Evolutionary conservation across 2,113 vertebrate genomes (phyloP), one percentile per base, ranked within the genome.

Genomic region (Oreotragus oreotragus): DNA sequence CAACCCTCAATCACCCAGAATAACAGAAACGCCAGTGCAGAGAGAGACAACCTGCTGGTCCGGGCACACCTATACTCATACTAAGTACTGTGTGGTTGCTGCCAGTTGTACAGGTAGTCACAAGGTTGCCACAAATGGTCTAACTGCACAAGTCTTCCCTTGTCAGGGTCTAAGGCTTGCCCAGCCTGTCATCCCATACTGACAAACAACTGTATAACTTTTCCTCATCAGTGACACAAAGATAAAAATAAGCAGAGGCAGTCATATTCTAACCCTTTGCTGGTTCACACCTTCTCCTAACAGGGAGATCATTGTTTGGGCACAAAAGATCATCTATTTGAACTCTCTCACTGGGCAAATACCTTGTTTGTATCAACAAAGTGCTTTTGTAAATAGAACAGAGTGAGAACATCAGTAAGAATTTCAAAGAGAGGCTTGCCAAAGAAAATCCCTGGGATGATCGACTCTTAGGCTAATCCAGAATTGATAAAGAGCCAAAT

Each of bases 321-420:
- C 33, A 88, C 79, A 90, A 94, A 97, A 97, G 77, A 95, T 81
- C n/a, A 90, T 73, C 90, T 84, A 57, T 58, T 96, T 81, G 57
- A 94, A 84, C 47, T 92, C 91, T 66, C n/a, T 92, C 57, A 92
- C 23, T 70, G 33, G 39, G 49, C 77, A 97, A 96, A 58, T 64
- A 96, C 60, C 73, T 81, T 96, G 77, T 96, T 96, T 87, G 66
- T 97, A 81, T 88, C 92, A 97, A 88, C 51, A 73, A 97, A 96
- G 62, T 73, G 47, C 84, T 97, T 95, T 84, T 97, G 60, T 91
- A 96, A 97, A 95, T 15, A 95, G 88, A 96, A 92, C 27, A 96
- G n/a, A 85, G 93, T 88, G 81, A 84, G 55, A 97, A 57, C 77
- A 95, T 66, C 94, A 95, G 58, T 36, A 95, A 93, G 90, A 94